Conservation (phyloP, 92 coral and sea anemone species). For the Nematostella vectensis region DNA sequence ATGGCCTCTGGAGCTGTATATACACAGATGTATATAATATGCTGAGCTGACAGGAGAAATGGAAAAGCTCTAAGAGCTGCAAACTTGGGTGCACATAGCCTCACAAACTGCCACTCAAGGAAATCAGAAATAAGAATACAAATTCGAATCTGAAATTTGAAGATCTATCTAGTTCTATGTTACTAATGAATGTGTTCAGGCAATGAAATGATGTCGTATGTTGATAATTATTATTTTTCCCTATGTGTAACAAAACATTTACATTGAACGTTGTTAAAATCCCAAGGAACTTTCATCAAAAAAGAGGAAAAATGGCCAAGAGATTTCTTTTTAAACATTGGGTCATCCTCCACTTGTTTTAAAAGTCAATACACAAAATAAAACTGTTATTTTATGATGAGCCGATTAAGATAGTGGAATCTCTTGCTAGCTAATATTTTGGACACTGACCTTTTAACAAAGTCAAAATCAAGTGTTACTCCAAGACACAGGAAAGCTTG, state of each 20-base stretch:
- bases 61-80: no score
- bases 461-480: conserved; percentile 2
- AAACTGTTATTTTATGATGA: neutral
- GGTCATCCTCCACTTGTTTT: neutral
- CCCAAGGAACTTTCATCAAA: neutral
- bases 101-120: no score
- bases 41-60: no score
- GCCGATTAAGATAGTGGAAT: neutral
- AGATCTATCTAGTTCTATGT: conserved; percentile 1
- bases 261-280: conserved; percentile 2
- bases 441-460: conserved; percentile 1
- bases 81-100: no score
- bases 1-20: no score
- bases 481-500: neutral
- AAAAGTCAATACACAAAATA: conserved; percentile 2
- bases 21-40: no score
- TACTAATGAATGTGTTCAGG: neutral
- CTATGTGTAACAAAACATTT: conserved; percentile 2
- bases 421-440: conserved; percentile 3
- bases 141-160: neutral
- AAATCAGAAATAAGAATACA: neutral
- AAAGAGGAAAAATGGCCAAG: neutral
- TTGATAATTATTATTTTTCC: neutral
- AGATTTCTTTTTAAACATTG: neutral
- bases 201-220: neutral